phyloP scores from a whole-genome alignment of 2,888 invertebrate genomes.

The Zygaena filipendulae region DNA sequence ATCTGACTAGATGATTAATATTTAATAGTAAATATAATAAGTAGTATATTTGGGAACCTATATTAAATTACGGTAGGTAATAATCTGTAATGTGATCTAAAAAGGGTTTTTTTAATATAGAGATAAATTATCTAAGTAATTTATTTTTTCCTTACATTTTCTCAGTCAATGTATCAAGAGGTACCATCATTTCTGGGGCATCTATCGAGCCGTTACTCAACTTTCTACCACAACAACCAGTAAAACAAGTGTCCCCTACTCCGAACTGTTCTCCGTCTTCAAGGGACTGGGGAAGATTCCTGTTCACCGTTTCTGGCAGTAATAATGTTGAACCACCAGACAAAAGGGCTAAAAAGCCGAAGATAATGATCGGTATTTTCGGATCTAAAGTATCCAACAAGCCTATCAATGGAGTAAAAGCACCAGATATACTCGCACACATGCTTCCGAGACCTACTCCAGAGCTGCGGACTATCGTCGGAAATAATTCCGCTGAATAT shows the following conservation, averaged over 20 bases:
- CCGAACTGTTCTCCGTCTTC: slow-evolving; percentile 89
- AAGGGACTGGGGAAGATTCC: slow-evolving; percentile 83
- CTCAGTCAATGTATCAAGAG: slow-evolving; percentile 44
- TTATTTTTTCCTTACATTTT: slow-evolving; percentile 21
- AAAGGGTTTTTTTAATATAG: too few species aligned
- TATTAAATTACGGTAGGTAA: too few species aligned
- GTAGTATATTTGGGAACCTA: too few species aligned
- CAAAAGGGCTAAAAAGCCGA: slow-evolving; percentile 77
- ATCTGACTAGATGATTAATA: too few species aligned
- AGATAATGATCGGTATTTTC: slow-evolving; percentile 80
- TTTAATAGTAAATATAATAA: too few species aligned
- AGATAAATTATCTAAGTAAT: too few species aligned
- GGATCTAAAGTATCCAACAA: slow-evolving; percentile 82
- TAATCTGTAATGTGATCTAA: too few species aligned
- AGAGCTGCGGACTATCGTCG: slow-evolving; percentile 86
- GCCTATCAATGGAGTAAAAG: slow-evolving; percentile 81
- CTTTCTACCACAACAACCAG: slow-evolving; percentile 65
- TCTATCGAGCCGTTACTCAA: slow-evolving; percentile 45
- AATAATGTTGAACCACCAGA: slow-evolving; percentile 80
- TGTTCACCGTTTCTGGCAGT: slow-evolving; percentile 83
- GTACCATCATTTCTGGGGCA: slow-evolving; percentile 54
- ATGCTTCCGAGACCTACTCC: slow-evolving; percentile 87
- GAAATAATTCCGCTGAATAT: slow-evolving; percentile 88
- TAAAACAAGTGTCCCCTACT: slow-evolving; percentile 83
- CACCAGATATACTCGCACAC: slow-evolving; percentile 86